Percentiles rank a stretch among this genome's conserved stretches.
Conservation (phyloP, 2,888 invertebrate genomes). For the Opisthograptis luteolata region DNA sequence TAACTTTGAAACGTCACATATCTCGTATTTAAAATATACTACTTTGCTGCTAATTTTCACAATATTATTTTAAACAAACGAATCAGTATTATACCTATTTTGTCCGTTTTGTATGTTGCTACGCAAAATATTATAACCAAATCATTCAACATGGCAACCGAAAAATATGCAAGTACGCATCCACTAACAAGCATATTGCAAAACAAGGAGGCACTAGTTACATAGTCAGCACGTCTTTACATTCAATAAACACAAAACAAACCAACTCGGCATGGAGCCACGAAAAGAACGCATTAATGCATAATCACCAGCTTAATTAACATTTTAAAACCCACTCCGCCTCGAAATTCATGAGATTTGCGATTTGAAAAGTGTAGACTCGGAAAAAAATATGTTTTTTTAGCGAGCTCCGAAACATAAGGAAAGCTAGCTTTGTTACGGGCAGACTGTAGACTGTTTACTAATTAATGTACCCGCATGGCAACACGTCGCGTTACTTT, state of each 20-base stretch:
- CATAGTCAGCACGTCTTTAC: not conserved
- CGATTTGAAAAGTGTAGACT: conserved; percentile 50
- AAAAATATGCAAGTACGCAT: no score
- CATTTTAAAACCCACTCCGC: conserved; percentile 45
- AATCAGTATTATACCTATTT: no score
- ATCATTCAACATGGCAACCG: no score
- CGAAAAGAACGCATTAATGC: conserved; percentile 28
- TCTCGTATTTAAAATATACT: not conserved
- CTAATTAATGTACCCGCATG: conserved; percentile 81
- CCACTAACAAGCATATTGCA: not conserved
- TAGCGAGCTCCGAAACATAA: conserved; percentile 48
- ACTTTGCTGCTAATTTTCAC: no score
- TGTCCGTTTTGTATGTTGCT: no score
- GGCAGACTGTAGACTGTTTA: conserved; percentile 73
- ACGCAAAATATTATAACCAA: no score
- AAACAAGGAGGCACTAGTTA: not conserved
- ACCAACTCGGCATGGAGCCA: not conserved
- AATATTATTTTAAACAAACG: no score
- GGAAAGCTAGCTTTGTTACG: conserved; percentile 69
- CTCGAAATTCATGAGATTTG: conserved; percentile 52
- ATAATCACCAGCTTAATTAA: conserved; percentile 44
- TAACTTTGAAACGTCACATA: no score
- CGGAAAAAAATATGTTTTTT: conserved; percentile 46
- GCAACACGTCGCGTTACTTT: conserved; percentile 48
- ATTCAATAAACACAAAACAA: conserved; percentile 9